phyloP scores from a whole-genome alignment of 2,113 vertebrate species.

The Sceloporus tristichus region DNA sequence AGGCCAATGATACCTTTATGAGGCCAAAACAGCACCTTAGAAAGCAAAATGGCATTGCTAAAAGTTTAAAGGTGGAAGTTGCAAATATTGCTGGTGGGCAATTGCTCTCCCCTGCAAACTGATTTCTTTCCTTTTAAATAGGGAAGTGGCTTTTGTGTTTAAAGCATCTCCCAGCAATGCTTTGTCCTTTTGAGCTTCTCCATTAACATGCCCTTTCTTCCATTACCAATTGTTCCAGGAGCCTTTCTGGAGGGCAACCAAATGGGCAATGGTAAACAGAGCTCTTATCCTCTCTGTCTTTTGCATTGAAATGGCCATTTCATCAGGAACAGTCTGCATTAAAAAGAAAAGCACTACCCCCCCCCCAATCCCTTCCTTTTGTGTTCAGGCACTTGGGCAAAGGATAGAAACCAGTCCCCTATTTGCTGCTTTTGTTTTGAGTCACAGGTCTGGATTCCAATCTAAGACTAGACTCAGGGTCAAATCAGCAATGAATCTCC shows the following conservation, averaged over 20 bases:
- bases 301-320: not conserved
- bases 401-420: not conserved
- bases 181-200: not conserved
- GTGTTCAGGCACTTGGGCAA: not conserved
- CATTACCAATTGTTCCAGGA: not conserved
- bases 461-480: too few species aligned
- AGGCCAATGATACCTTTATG: too few species aligned
- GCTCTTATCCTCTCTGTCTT: not conserved
- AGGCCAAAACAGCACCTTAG: too few species aligned
- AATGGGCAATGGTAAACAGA: not conserved
- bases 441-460: too few species aligned
- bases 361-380: not conserved
- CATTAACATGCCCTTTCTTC: not conserved
- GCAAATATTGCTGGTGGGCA: not conserved
- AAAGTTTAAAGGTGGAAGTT: too few species aligned
- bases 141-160: not conserved
- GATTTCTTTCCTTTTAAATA: not conserved
- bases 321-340: not conserved
- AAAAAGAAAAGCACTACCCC: too few species aligned
- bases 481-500: too few species aligned
- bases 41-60: too few species aligned
- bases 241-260: not conserved
- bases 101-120: not conserved
- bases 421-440: too few species aligned
- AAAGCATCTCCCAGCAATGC: not conserved